These are phyloP conservation scores for Venustaconcha ellipsiformis DNA, from an alignment of 1,140 invertebrate species.

Conservation along the genomic window DNA sequence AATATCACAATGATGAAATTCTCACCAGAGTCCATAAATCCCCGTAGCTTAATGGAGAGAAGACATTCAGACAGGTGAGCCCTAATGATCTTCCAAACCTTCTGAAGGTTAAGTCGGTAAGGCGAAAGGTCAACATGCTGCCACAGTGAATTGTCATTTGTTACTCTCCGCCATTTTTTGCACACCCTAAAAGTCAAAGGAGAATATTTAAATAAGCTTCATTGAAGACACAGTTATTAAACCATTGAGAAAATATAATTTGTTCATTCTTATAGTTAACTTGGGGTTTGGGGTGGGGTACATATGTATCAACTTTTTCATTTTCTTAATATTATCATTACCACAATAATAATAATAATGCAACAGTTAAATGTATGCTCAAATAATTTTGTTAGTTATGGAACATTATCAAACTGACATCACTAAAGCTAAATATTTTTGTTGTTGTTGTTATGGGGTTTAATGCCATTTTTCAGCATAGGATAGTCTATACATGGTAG, in stretches of 20 bases:
- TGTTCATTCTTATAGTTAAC: background rate
- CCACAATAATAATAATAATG: background rate
- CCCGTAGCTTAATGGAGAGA: conserved; percentile 41
- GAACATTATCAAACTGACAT: no score
- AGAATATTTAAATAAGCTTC: conserved; percentile 1
- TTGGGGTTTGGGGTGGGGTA: background rate
- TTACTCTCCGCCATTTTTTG: conserved; percentile 49
- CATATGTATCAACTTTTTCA: background rate
- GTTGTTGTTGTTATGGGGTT: no score
- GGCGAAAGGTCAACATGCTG: conserved; percentile 49
- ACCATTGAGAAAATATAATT: background rate
- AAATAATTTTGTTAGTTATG: no score
- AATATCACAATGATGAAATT: background rate
- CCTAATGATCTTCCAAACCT: conserved; percentile 55
- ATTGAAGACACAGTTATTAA: no score
- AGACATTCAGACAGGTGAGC: conserved; percentile 53
- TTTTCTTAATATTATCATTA: background rate
- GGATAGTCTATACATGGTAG: no score
- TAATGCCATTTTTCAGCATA: no score
- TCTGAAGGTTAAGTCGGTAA: conserved; percentile 41
- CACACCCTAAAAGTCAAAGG: conserved; percentile 45
- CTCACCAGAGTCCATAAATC: conserved; percentile 39
- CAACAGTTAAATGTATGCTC: background rate
- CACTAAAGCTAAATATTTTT: no score
- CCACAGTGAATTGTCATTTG: conserved; percentile 52